Percentiles rank a stretch among this genome's conserved stretches.
phyloP scores from a whole-genome alignment of 1,140 invertebrate genomes.

The Cherax quadricarinatus region DNA sequence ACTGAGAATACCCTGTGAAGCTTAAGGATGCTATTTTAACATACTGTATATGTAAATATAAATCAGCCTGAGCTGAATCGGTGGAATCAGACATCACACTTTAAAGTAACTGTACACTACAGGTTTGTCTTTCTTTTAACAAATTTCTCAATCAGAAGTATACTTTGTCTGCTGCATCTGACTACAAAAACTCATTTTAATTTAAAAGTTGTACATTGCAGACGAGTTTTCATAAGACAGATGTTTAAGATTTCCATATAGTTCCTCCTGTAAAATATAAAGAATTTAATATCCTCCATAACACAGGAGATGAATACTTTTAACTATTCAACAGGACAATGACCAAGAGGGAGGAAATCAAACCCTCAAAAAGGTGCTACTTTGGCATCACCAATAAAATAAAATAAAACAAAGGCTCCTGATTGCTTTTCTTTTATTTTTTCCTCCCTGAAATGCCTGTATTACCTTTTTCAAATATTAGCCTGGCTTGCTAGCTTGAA shows the following conservation, averaged over 20 bases:
- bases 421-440: neutral
- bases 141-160: constrained; percentile 1
- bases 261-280: constrained; percentile 12
- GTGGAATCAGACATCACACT: constrained; percentile 25
- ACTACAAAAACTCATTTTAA: constrained; percentile 50
- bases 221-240: constrained; percentile 44
- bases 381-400: constrained; percentile 33
- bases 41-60: constrained; percentile 39
- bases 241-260: constrained; percentile 20
- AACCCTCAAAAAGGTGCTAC: neutral
- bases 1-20: constrained; percentile 45
- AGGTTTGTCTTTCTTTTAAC: neutral
- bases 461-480: constrained; percentile 1
- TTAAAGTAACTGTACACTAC: constrained; percentile 14
- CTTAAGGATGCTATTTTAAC: constrained; percentile 19
- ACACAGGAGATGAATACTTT: neutral
- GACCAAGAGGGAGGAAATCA: constrained; percentile 1
- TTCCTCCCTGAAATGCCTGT: constrained; percentile 46
- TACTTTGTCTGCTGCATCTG: constrained; percentile 10
- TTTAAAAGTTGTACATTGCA: constrained; percentile 53
- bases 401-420: neutral
- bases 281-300: constrained; percentile 2
- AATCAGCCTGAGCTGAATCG: constrained; percentile 39
- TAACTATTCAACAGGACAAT: constrained; percentile 19
- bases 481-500: constrained; percentile 37